These are phyloP conservation scores for Drosophila triauraria DNA, from an alignment of 1,140 invertebrate species.

Conservation along the genomic window DNA sequence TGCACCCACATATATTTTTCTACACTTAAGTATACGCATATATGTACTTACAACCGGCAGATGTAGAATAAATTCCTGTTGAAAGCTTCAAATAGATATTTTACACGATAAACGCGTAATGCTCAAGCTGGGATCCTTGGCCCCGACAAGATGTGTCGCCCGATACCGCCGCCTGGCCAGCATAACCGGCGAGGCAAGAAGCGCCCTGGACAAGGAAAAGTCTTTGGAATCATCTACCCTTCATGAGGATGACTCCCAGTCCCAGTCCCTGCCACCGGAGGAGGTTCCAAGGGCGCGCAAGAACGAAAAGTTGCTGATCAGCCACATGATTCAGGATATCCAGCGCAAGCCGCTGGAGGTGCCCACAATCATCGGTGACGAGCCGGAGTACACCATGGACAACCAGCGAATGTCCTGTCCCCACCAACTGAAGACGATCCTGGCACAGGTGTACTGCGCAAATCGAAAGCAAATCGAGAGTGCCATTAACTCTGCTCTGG, in stretches of 20 bases:
- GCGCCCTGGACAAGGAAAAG: conserved; percentile 8
- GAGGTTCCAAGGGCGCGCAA: neutral
- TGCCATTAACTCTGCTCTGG: conserved; percentile 92
- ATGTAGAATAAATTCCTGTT: conserved; percentile 73
- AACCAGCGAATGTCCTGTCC: conserved; percentile 85
- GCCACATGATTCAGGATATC: conserved; percentile 25
- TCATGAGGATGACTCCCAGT: neutral
- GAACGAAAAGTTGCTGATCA: conserved; percentile 21
- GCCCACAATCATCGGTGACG: conserved; percentile 29
- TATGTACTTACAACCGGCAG: conserved; percentile 35
- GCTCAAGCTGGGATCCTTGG: conserved; percentile 27
- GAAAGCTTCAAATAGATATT: conserved; percentile 42
- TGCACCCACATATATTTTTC: conserved; percentile 33
- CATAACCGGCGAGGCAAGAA: conserved; percentile 10
- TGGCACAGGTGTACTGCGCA: conserved; percentile 96
- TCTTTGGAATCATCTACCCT: neutral
- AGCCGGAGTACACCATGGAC: conserved; percentile 38
- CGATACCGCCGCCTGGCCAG: conserved; percentile 6
- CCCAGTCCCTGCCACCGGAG: neutral
- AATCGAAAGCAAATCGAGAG: conserved; percentile 92
- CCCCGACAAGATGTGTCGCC: conserved; percentile 87
- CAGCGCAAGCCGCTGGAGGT: conserved; percentile 39
- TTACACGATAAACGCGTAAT: conserved; percentile 5
- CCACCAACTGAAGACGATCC: conserved; percentile 92
- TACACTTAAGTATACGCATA: conserved; percentile 33